Evolutionary conservation across 1,140 invertebrate species (phyloP), one percentile per base, ranked within the genome.

Genomic region (Drosophila takahashii): DNA sequence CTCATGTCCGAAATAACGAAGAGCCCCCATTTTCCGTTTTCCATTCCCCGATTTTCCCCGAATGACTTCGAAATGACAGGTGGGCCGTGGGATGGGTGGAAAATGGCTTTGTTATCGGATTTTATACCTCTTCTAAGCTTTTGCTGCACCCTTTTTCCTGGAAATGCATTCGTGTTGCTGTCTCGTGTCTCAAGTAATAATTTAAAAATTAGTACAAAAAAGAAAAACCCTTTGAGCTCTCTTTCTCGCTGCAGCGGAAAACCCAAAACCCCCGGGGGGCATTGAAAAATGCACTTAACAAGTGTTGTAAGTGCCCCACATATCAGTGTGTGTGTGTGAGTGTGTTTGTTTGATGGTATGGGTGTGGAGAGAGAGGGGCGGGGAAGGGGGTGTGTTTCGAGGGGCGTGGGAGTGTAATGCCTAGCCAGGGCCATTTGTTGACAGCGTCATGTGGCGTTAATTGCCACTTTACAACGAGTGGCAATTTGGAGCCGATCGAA

Each of bases 401-500:
- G 8, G 52, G 29, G 10, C 2, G 36, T 22, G 50, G 4, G 37
- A 36, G 27, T 50, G 64, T 60, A 67, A 37, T 56, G 69, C 58
- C 69, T 73, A 76, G 73, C 13, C 51, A 47, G 41, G 71, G 73
- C 74, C 74, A 76, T 69, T 77, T 77, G 75, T 77, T 77, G 75
- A 77, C 73, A 77, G 73, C 75, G 73, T 77, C 75, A 77, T 77
- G 73, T 77, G 75, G 75, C 75, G 75, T 77, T 77, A 77, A 77
- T 77, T 77, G 75, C 75, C 75, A 77, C 75, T 77, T 77, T 77
- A 76, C 75, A 77, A 70, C 75, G 75, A 77, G 75, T 77, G 75
- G 75, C 75, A 77, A 77, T 77, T 77, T 77, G 74, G 56, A 70
- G 48, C 56, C 74, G 75, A 77, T 77, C 75, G 75, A 70, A 75